Percentiles rank a stretch among this genome's conserved stretches.
Evolutionary conservation across 2,888 invertebrate genomes (phyloP).

Genomic region (Sylvicola cinctus): DNA sequence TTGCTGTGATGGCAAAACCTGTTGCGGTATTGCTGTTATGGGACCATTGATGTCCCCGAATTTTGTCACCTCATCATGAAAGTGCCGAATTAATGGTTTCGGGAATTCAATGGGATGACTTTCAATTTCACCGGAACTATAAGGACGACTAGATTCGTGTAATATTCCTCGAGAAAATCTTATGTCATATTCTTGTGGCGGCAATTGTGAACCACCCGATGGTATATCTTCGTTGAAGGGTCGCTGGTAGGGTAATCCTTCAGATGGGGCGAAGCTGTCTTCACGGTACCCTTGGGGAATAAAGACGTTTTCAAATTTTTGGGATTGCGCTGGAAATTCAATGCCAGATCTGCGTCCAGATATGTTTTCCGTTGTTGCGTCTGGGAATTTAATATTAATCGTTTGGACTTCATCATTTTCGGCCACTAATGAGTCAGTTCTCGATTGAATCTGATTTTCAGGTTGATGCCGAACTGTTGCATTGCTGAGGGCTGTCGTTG

Average conservation of each 20-base stretch:
- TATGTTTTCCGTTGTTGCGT: conserved; percentile 11
- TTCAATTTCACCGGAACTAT: neutral
- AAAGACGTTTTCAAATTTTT: conserved; percentile 21
- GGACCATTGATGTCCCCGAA: conserved; percentile 26
- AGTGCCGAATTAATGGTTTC: conserved; percentile 16
- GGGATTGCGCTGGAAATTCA: conserved; percentile 21
- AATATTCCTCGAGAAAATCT: too few species aligned
- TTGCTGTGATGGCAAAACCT: neutral
- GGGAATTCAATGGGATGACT: conserved; percentile 17
- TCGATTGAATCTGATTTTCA: neutral
- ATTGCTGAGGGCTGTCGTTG: too few species aligned
- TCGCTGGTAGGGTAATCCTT: conserved; percentile 14
- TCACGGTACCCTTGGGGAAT: conserved; percentile 24
- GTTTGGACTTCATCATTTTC: neutral
- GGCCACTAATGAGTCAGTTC: neutral
- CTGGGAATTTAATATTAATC: neutral
- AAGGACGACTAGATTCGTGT: too few species aligned
- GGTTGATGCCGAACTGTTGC: too few species aligned
- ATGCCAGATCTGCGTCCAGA: conserved; percentile 24
- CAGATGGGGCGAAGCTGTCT: conserved; percentile 14
- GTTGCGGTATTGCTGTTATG: conserved; percentile 18
- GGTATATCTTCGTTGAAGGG: conserved; percentile 19
- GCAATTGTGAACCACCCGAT: conserved; percentile 2
- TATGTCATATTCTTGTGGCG: too few species aligned
- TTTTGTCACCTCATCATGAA: conserved; percentile 25